Evolutionary conservation across 2,113 vertebrate genomes (phyloP), one percentile per base, ranked within the genome.

Genomic region (Anas platyrhynchos): DNA sequence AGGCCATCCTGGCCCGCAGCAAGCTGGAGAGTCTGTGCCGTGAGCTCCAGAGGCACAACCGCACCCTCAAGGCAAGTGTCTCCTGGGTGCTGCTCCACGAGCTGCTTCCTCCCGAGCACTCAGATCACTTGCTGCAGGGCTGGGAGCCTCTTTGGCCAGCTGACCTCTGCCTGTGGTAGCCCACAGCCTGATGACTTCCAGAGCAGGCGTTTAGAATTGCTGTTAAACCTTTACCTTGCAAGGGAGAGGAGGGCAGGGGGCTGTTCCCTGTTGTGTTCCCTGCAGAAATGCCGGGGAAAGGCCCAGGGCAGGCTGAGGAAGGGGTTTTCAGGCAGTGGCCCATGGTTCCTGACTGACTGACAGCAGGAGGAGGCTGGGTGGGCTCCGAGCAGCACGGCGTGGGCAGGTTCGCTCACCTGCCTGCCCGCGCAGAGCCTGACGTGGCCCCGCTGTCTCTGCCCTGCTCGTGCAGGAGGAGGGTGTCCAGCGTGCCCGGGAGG

Each of bases 21-120:
- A 99, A 99, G 82, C 98, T 99, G 83, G 99, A 99, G 96, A 99
- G 99, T 73, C 98, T 99, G 34, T 99, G 99, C 97, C 97, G 99
- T 1, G 99, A 99, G 97, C 98, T 99, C 56, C 99, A 99, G 97
- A 96, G 99, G 38, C 99, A 99, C 98, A 99, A 99, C 97, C 98
- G 99, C 23, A 99, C 99, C 10, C 99, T 99, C 50, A 99, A 99
- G 99, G 99, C 98, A 92, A 80, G 52, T 17, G 61, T 5, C 12
- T 13, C 3, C 38, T 2, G 11, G 14, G 38, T 7, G 0, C 36
- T 9, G 1, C 8, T 18, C 43, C n/a, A 5, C 5, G 58, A 36
- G n/a, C 85, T 34, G 48, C 41, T 68, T 21, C 75, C 5, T 15
- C 72, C 86, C 32, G 0, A 6, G 10, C 27, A 0, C 68, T 4